A percentile compares a stretch with the other conserved stretches of the same genome.
Evolutionary conservation across 2,888 invertebrate genomes (phyloP).

Genomic region (Lucinisca nassula): DNA sequence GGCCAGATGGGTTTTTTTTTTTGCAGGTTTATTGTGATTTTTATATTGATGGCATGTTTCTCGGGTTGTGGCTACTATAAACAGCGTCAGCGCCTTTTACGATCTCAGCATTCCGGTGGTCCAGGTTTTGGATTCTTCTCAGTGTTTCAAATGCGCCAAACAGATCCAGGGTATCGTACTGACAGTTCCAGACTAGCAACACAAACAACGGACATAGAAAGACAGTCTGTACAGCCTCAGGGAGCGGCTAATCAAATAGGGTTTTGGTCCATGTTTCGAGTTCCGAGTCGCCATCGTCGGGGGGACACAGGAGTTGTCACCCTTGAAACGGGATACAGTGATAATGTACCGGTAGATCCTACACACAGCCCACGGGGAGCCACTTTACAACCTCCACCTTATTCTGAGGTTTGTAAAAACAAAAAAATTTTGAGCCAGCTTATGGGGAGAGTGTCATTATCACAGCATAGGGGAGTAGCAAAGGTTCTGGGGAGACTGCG

Average conservation of each 20-base stretch:
- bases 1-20: neutral
- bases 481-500: no score
- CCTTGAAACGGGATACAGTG: slow-evolving; percentile 40
- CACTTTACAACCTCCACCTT: slow-evolving; percentile 75
- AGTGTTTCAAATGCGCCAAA: slow-evolving; percentile 25
- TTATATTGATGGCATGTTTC: slow-evolving; percentile 85
- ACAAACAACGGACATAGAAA: neutral
- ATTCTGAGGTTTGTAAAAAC: slow-evolving; percentile 73
- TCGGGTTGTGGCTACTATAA: slow-evolving; percentile 86
- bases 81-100: slow-evolving; percentile 76
- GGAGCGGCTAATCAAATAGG: slow-evolving; percentile 9
- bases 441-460: no score
- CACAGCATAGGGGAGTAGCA: no score
- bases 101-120: slow-evolving; percentile 48
- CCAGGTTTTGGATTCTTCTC: slow-evolving; percentile 48
- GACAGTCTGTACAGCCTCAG: slow-evolving; percentile 58
- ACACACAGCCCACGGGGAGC: slow-evolving; percentile 36
- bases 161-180: neutral
- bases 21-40: slow-evolving; percentile 82
- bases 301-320: slow-evolving; percentile 36
- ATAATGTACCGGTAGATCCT: slow-evolving; percentile 28
- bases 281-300: neutral
- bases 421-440: no score
- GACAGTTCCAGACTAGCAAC: neutral
- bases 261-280: slow-evolving; percentile 51